phyloP scores from a whole-genome alignment of 2,888 invertebrate genomes.

The Abscondita cerata region DNA sequence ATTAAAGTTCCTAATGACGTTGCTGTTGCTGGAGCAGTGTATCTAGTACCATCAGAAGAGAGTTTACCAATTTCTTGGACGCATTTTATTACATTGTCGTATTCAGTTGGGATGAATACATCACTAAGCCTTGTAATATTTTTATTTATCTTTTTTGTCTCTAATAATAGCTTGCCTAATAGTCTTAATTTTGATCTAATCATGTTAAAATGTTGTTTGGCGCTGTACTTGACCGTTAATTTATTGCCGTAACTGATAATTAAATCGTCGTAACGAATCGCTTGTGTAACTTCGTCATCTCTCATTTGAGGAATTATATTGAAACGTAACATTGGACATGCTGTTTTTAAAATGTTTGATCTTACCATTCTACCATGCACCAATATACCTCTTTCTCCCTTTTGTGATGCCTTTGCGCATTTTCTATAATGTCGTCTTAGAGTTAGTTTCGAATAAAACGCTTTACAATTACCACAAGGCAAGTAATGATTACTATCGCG shows the following conservation, averaged over 20 bases:
- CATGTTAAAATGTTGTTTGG: not conserved
- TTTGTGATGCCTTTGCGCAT: not conserved
- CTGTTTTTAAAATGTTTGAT: not conserved
- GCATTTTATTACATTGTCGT: not conserved
- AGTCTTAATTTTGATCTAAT: conserved; percentile 1
- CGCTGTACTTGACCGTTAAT: not conserved
- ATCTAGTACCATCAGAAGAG: not conserved
- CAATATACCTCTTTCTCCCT: not conserved
- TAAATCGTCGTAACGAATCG: conserved; percentile 1
- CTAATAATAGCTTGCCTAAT: not conserved
- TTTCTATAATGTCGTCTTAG: not conserved
- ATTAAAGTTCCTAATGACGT: not conserved
- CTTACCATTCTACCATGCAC: not conserved
- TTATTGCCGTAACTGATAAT: not conserved
- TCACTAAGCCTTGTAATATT: no score
- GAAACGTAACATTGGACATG: not conserved
- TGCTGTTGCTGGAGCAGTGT: conserved; percentile 1
- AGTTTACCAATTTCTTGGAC: not conserved
- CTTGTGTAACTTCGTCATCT: not conserved
- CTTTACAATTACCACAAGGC: not conserved
- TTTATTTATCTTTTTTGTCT: not conserved
- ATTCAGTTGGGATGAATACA: not conserved
- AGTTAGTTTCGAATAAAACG: not conserved
- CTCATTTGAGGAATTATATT: not conserved
- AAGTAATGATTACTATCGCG: not conserved